Conservation (phyloP, 2,113 vertebrate genomes). For the Haliaeetus leucogaster region DNA sequence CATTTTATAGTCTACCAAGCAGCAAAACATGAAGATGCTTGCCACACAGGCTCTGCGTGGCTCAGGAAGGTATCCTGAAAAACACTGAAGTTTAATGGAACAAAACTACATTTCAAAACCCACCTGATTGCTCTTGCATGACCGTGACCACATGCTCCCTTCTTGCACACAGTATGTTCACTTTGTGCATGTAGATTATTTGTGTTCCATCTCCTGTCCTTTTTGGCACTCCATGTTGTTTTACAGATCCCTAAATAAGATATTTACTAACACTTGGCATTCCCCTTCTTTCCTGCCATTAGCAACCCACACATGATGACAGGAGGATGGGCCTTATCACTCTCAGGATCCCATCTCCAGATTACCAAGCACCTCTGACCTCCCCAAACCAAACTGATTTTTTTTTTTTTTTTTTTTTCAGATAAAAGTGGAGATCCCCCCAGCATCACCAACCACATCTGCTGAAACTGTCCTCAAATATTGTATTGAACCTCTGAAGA, state of each 20-base stretch:
- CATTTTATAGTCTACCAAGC: slow-evolving; percentile 37
- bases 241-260: neutral
- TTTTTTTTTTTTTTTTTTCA: too few relatives aligned
- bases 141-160: neutral
- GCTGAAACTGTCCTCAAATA: neutral
- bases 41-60: neutral
- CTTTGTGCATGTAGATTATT: neutral
- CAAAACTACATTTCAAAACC: neutral
- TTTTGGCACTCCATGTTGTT: neutral
- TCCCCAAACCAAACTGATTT: neutral
- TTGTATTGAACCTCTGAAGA: neutral
- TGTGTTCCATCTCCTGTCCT: neutral
- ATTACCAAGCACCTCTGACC: neutral
- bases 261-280: neutral
- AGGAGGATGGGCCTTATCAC: neutral
- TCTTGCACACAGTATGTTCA: rapidly evolving
- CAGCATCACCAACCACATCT: too few relatives aligned
- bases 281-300: neutral
- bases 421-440: neutral
- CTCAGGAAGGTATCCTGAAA: neutral
- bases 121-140: neutral
- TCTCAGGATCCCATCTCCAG: neutral
- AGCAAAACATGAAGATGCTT: neutral
- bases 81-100: neutral
- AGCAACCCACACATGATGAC: neutral